Conservation (phyloP, 1,140 invertebrate genomes). For the Eulimnadia texana region DNA sequence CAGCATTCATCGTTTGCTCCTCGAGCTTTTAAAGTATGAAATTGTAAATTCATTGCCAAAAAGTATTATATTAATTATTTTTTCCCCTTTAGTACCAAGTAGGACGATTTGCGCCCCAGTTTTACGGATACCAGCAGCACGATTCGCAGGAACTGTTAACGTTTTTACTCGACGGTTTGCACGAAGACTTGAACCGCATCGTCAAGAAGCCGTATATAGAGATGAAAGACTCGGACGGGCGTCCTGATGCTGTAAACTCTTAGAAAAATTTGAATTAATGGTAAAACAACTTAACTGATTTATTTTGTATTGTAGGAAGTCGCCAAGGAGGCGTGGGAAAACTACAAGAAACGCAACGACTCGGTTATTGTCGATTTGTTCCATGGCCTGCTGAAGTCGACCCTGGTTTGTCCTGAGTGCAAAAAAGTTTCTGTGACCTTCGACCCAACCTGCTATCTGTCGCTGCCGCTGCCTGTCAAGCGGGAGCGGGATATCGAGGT, state of each 20-base stretch:
- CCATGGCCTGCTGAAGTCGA: conserved; percentile 48
- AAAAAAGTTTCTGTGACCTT: conserved; percentile 43
- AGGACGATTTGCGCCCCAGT: conserved; percentile 42
- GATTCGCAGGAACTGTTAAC: conserved; percentile 46
- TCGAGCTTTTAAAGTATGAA: conserved; percentile 40
- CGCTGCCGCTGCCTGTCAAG: conserved; percentile 42
- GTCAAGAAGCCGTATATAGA: conserved; percentile 47
- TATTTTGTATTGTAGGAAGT: conserved; percentile 30
- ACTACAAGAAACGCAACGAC: conserved; percentile 45
- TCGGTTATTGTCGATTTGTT: conserved; percentile 49
- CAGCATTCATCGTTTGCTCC: conserved; percentile 34
- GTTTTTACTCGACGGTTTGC: conserved; percentile 46
- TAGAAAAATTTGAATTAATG: conserved; percentile 4
- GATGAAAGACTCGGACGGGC: conserved; percentile 35
- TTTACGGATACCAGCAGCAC: conserved; percentile 42
- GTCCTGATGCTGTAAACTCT: conserved; percentile 34
- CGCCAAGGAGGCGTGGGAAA: conserved; percentile 42
- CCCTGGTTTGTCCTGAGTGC: conserved; percentile 46
- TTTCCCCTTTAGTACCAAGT: conserved; percentile 34
- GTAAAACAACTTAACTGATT: conserved; percentile 2
- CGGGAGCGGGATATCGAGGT: conserved; percentile 33
- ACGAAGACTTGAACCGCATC: conserved; percentile 50
- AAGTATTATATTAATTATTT: too few species aligned
- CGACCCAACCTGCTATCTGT: conserved; percentile 48
- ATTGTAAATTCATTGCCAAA: background rate